Evolutionary conservation across 2,113 vertebrate species (phyloP).

Genomic region (Apodemus sylvaticus): DNA sequence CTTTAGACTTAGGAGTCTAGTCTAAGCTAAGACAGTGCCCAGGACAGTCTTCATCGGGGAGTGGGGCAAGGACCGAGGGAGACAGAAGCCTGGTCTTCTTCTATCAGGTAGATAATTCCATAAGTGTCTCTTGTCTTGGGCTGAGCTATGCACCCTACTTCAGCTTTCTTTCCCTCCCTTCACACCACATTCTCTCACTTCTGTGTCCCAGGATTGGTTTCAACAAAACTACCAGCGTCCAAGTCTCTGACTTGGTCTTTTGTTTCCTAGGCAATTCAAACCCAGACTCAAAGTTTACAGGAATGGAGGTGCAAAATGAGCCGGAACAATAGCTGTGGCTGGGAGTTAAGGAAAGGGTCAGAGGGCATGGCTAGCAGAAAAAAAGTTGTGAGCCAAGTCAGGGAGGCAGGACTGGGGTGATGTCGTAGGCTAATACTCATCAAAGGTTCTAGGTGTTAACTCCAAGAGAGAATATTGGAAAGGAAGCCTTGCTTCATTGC

Average conservation of each 20-base stretch:
- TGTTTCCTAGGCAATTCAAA: constrained; percentile 28
- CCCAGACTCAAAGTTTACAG: not conserved
- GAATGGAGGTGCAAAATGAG: constrained; percentile 2
- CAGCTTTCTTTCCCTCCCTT: not conserved
- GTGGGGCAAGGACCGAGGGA: not conserved
- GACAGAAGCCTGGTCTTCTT: not conserved
- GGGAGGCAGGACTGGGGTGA: not conserved
- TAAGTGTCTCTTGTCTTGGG: not conserved
- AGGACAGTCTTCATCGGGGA: not conserved
- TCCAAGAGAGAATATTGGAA: not conserved
- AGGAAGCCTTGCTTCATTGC: not conserved
- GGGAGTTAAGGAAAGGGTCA: not conserved
- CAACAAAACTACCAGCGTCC: not conserved
- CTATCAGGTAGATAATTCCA: not conserved
- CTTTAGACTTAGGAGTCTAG: not conserved
- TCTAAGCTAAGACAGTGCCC: not conserved
- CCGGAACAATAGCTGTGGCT: not conserved
- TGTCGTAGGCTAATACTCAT: not conserved
- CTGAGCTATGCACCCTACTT: not conserved
- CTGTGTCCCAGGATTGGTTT: not conserved
- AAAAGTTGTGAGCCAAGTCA: not conserved
- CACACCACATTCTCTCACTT: not conserved
- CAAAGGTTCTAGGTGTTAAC: not conserved
- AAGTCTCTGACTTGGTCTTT: constrained; percentile 4
- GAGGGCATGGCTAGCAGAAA: not conserved